phyloP scores from a whole-genome alignment of 1,140 invertebrate genomes.

The Drosophila azteca region DNA sequence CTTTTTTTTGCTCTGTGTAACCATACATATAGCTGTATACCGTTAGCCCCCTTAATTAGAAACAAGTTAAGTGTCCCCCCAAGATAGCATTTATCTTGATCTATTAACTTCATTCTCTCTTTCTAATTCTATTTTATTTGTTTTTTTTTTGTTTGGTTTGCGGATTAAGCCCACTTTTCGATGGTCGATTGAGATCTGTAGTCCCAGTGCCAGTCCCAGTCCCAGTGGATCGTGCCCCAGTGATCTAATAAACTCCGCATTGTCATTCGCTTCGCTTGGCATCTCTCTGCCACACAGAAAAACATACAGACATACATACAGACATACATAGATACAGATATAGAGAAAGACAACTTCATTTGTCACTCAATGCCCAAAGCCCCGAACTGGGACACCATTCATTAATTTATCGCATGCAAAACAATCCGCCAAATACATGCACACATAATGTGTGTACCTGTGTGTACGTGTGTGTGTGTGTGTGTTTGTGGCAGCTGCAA shows the following conservation, averaged over 20 bases:
- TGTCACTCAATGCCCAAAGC: constrained; percentile 54
- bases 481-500: constrained; percentile 48
- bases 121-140: constrained; percentile 21
- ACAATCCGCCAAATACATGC: constrained; percentile 36
- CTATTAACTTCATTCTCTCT: constrained; percentile 38
- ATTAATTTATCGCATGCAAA: constrained; percentile 76
- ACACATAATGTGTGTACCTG: constrained; percentile 28
- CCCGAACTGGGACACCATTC: constrained; percentile 66
- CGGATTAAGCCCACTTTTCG: neutral
- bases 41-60: constrained; percentile 35
- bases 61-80: constrained; percentile 42
- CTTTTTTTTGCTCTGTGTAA: neutral
- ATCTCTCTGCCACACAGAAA: constrained; percentile 6
- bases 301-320: neutral
- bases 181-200: neutral
- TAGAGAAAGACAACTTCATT: constrained; percentile 36
- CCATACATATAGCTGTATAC: constrained; percentile 4
- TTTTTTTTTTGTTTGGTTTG: constrained; percentile 13
- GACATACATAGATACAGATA: constrained; percentile 2
- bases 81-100: constrained; percentile 30
- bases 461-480: constrained; percentile 15
- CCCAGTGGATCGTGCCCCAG: constrained; percentile 36
- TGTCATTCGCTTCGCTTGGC: constrained; percentile 48
- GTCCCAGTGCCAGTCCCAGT: constrained; percentile 26
- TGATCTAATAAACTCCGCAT: constrained; percentile 56